These are phyloP conservation scores for Phyllostomus hastatus DNA, from an alignment of 2,113 vertebrate genomes.

Conservation along the genomic window DNA sequence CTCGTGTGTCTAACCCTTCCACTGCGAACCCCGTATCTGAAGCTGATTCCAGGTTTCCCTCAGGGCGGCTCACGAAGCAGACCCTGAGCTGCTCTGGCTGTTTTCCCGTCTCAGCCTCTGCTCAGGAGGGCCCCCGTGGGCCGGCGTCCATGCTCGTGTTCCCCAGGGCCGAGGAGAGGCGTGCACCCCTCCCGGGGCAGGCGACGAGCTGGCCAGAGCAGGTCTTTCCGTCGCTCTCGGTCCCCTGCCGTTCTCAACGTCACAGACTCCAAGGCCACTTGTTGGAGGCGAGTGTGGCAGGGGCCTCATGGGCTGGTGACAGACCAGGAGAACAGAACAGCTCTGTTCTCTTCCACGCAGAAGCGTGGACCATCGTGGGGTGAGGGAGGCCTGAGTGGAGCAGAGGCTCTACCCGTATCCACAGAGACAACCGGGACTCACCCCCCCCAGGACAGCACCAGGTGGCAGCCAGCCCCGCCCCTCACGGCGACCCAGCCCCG, in stretches of 20 bases:
- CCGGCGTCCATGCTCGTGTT: neutral
- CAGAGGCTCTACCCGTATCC: neutral
- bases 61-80: neutral
- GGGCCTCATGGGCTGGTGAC: neutral
- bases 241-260: neutral
- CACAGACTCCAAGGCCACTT: neutral
- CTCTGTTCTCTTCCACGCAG: neutral
- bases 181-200: rapidly evolving
- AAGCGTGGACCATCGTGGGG: neutral
- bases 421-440: neutral
- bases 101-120: neutral
- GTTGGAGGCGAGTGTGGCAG: rapidly evolving
- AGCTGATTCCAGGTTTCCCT: neutral
- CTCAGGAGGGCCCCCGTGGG: neutral
- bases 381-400: neutral
- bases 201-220: neutral
- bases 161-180: neutral
- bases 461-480: rapidly evolving
- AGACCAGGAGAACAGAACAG: neutral
- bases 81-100: neutral
- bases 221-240: neutral
- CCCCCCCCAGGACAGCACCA: neutral
- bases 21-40: neutral
- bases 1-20: neutral
- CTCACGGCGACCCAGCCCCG: neutral